phyloP scores from a whole-genome alignment of 1,140 invertebrate species.

The Euwallacea fornicatus region DNA sequence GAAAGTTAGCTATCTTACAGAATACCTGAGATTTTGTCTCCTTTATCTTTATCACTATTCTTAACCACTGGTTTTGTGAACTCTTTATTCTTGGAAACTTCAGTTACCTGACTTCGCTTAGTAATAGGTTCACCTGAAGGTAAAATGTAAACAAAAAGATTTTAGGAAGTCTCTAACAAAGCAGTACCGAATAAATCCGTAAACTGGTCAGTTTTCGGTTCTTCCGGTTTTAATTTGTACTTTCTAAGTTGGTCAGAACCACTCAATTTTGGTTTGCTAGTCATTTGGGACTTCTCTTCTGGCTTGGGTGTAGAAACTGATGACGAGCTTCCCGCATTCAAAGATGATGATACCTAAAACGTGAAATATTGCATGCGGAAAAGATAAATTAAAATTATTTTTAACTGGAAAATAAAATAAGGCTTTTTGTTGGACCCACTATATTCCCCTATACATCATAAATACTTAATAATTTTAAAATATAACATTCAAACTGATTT shows the following conservation, averaged over 20 bases:
- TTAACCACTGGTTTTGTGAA: slow-evolving; percentile 24
- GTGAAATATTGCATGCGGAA: too few species aligned
- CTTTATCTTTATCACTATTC: slow-evolving; percentile 44
- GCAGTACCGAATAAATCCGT: slow-evolving; percentile 71
- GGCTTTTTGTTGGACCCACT: too few species aligned
- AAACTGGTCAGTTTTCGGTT: slow-evolving; percentile 65
- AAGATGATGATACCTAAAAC: too few species aligned
- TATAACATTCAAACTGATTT: too few species aligned
- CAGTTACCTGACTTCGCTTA: slow-evolving; percentile 67
- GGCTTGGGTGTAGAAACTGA: slow-evolving; percentile 14
- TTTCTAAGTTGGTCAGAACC: slow-evolving; percentile 61
- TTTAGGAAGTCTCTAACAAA: neutral
- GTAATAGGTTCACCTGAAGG: slow-evolving; percentile 63
- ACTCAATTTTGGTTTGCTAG: slow-evolving; percentile 70
- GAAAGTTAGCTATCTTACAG: neutral
- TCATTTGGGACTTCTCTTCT: slow-evolving; percentile 56
- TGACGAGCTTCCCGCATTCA: too few species aligned
- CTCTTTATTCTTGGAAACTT: slow-evolving; percentile 53
- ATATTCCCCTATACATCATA: too few species aligned
- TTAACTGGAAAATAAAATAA: too few species aligned
- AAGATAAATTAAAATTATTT: too few species aligned
- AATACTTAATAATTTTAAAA: too few species aligned
- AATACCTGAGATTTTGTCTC: slow-evolving; percentile 22
- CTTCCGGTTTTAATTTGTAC: slow-evolving; percentile 65
- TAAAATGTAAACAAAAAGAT: neutral